A percentile compares a stretch with the other conserved stretches of the same genome.
phyloP scores from a whole-genome alignment of 1,140 invertebrate species.

The Metaphire vulgaris region DNA sequence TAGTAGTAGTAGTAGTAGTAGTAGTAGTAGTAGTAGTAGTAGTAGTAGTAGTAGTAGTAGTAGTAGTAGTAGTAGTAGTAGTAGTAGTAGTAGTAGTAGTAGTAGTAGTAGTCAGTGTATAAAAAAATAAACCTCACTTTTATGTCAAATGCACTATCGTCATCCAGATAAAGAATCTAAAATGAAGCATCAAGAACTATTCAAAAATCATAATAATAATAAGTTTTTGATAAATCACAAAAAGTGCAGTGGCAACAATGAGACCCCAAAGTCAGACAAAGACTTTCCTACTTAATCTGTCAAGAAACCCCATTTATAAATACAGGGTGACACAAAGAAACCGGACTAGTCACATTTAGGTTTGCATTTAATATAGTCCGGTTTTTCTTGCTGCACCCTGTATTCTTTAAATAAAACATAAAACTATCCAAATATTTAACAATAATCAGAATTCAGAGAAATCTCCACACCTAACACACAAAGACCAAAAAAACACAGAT shows the following conservation, averaged over 20 bases:
- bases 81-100: neutral
- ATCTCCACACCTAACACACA: neutral
- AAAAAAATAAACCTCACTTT: constrained; percentile 14
- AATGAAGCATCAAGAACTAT: constrained; percentile 12
- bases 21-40: constrained; percentile 65
- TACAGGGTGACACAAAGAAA: neutral
- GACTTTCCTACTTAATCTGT: neutral
- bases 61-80: constrained; percentile 36
- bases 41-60: constrained; percentile 61
- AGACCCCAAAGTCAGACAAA: neutral
- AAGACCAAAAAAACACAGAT: neutral
- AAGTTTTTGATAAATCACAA: no score
- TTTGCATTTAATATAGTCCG: no score
- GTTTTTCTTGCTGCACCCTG: no score
- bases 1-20: no score
- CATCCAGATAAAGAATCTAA: constrained; percentile 41
- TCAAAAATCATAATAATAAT: no score
- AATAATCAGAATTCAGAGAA: neutral
- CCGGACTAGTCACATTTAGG: no score
- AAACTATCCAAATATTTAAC: no score
- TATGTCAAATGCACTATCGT: constrained; percentile 16
- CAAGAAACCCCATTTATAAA: neutral
- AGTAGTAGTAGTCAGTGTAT: neutral
- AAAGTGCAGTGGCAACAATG: neutral
- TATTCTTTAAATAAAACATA: no score